Evolutionary conservation across 1,140 invertebrate genomes (phyloP).

Genomic region (Gonatopus flavifemur): DNA sequence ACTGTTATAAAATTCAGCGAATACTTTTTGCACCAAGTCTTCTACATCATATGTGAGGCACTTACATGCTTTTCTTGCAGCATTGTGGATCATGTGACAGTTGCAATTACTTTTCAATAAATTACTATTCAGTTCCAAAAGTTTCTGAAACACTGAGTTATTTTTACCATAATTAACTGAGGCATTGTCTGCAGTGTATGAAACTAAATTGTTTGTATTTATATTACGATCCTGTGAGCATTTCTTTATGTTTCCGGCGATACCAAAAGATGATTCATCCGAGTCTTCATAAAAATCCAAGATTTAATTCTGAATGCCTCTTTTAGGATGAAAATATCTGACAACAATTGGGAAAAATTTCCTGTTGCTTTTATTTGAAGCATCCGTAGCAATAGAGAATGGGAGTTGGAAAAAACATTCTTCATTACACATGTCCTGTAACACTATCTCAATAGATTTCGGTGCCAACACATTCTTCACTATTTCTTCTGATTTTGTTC

Average conservation of each 20-base stretch:
- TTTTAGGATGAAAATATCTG: slow-evolving; percentile 15
- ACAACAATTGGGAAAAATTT: slow-evolving; percentile 23
- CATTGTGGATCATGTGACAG: slow-evolving; percentile 25
- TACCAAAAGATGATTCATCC: too few species aligned
- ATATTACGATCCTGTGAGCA: too few species aligned
- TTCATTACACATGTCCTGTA: slow-evolving; percentile 4
- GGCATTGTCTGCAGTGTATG: too few species aligned
- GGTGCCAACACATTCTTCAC: background rate
- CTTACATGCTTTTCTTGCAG: slow-evolving; percentile 17
- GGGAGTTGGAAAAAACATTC: too few species aligned
- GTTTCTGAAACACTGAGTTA: too few species aligned
- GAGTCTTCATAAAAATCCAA: slow-evolving; percentile 26
- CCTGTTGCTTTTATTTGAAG: slow-evolving; percentile 19
- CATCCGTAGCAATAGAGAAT: slow-evolving; percentile 21
- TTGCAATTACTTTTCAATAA: slow-evolving; percentile 31
- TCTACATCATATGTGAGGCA: slow-evolving; percentile 23
- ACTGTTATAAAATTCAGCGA: slow-evolving; percentile 17
- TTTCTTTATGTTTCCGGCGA: too few species aligned
- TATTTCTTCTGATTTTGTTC: background rate
- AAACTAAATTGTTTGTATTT: too few species aligned
- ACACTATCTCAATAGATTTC: background rate
- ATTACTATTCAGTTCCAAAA: slow-evolving; percentile 13
- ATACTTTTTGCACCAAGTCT: slow-evolving; percentile 21
- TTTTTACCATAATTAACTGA: too few species aligned
- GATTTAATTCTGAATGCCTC: slow-evolving; percentile 34